phyloP scores from a whole-genome alignment of 2,113 vertebrate species.

The Pluvialis apricaria region DNA sequence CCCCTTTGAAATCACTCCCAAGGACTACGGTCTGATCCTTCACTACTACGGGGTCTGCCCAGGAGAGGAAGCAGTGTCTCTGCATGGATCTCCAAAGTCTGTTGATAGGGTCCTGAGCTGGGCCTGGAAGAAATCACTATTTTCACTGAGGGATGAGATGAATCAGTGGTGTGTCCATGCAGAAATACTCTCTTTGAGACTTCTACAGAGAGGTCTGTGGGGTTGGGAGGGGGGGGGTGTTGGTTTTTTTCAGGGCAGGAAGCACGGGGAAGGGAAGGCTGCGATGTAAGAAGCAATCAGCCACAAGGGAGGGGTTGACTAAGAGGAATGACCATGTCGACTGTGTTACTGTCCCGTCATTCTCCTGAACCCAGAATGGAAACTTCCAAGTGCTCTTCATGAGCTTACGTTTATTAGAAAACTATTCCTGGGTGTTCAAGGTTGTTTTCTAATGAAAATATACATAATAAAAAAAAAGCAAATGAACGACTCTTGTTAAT shows the following conservation, averaged over 20 bases:
- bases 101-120: background rate
- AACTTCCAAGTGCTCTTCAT: constrained; percentile 66
- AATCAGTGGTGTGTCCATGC: background rate
- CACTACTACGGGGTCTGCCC: background rate
- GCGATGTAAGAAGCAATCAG: constrained; percentile 2
- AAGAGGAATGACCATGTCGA: constrained; percentile 57
- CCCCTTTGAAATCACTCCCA: background rate
- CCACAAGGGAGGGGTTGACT: constrained; percentile 39
- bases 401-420: constrained; percentile 68
- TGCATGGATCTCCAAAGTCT: constrained; percentile 16
- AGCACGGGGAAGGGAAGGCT: background rate
- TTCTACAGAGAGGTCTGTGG: background rate
- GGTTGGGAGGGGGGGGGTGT: background rate
- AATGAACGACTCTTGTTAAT: constrained; percentile 32
- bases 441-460: constrained; percentile 71
- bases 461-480: constrained; percentile 59
- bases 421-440: constrained; percentile 65
- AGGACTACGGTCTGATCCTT: background rate
- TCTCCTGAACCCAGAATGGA: constrained; percentile 65
- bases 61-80: constrained; percentile 7
- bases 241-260: background rate
- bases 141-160: background rate
- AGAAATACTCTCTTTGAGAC: constrained; percentile 32
- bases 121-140: background rate
- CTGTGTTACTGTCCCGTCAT: constrained; percentile 67